These are phyloP conservation scores for Stegophylla sp. DNA, from an alignment of 2,888 invertebrate species.

Conservation along the genomic window DNA sequence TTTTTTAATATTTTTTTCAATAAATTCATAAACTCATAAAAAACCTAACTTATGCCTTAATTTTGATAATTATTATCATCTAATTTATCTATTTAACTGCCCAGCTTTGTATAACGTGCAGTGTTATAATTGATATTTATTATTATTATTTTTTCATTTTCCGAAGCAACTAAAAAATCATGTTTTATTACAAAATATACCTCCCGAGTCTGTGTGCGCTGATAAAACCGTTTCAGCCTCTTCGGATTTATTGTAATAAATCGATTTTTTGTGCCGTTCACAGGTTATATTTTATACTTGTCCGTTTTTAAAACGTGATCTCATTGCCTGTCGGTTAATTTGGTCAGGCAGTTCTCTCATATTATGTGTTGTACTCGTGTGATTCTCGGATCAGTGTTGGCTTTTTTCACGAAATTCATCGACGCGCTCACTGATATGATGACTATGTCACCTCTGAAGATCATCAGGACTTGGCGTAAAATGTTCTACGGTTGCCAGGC, in stretches of 20 bases:
- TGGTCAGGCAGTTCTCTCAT: constrained; percentile 5
- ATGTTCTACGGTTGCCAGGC: constrained; percentile 65
- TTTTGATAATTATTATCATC: no score
- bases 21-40: no score
- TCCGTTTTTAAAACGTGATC: not conserved
- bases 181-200: no score
- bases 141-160: no score
- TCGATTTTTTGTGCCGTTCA: not conserved
- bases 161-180: no score
- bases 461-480: constrained; percentile 66
- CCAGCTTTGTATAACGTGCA: no score
- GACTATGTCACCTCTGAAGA: constrained; percentile 60
- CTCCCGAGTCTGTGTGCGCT: no score
- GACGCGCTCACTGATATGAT: constrained; percentile 15
- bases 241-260: not conserved
- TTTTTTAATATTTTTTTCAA: no score
- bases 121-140: no score
- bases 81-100: no score
- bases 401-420: constrained; percentile 34
- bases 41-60: no score
- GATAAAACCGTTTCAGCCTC: not conserved
- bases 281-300: not conserved
- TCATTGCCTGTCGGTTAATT: constrained; percentile 8
- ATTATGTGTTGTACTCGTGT: constrained; percentile 34
- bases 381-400: constrained; percentile 36